Evolutionary conservation across 2,113 vertebrate species (phyloP).

Genomic region (Anarrhichthys ocellatus): DNA sequence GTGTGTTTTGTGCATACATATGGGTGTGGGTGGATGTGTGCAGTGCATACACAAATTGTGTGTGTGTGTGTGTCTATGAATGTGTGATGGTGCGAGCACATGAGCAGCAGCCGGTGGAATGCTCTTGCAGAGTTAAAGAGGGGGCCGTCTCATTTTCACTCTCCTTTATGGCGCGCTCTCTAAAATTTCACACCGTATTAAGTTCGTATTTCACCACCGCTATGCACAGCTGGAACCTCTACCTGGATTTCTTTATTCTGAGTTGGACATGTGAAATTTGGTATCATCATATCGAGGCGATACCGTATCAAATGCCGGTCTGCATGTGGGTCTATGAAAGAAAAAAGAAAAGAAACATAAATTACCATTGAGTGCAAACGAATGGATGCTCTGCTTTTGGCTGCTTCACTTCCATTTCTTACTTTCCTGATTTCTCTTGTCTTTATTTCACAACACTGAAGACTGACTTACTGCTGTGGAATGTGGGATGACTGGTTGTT

Average conservation of each 20-base stretch:
- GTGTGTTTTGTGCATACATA: slow-evolving; percentile 63
- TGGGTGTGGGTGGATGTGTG: slow-evolving; percentile 50
- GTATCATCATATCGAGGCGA: slow-evolving; percentile 55
- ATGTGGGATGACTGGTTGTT: slow-evolving; percentile 82
- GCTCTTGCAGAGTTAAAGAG: slow-evolving; percentile 61
- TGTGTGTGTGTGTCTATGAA: slow-evolving; percentile 36
- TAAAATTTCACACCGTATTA: slow-evolving; percentile 77
- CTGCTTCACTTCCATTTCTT: slow-evolving; percentile 13
- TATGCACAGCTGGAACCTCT: slow-evolving; percentile 68
- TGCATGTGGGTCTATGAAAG: slow-evolving; percentile 16
- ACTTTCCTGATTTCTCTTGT: slow-evolving; percentile 41
- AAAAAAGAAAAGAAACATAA: neutral
- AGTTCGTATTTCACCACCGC: slow-evolving; percentile 72
- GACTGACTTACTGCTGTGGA: slow-evolving; percentile 69
- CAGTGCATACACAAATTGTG: slow-evolving; percentile 32
- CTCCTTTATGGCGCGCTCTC: slow-evolving; percentile 54
- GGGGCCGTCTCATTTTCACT: slow-evolving; percentile 72
- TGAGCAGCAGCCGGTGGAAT: slow-evolving; percentile 75
- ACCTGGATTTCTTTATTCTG: slow-evolving; percentile 65
- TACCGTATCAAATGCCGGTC: slow-evolving; percentile 62
- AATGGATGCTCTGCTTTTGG: neutral
- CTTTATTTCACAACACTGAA: slow-evolving; percentile 28
- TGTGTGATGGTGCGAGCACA: slow-evolving; percentile 66
- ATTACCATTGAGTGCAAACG: neutral
- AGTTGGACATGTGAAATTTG: slow-evolving; percentile 64